Conservation (phyloP, 1,140 invertebrate genomes). For the Penaeus japonicus region DNA sequence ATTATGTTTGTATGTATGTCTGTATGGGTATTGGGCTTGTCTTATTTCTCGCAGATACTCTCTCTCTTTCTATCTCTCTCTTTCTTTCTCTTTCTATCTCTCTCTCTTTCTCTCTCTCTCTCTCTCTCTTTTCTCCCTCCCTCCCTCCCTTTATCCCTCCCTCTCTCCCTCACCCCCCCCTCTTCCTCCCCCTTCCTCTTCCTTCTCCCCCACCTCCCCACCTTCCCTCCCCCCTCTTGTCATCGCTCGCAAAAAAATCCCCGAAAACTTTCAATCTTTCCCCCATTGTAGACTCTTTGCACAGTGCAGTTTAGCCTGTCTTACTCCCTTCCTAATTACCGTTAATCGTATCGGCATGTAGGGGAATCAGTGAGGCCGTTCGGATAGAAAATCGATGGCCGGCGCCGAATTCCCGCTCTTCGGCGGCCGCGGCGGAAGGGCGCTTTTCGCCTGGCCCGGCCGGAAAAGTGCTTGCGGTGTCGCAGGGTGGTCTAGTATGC, state of each 20-base stretch:
- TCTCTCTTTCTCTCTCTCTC: not conserved
- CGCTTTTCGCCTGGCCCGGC: too few relatives aligned
- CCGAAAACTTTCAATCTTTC: too few relatives aligned
- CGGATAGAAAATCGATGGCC: constrained; percentile 6
- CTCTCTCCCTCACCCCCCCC: not conserved
- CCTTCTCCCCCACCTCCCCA: not conserved
- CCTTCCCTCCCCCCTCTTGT: too few relatives aligned
- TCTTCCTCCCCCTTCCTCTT: not conserved
- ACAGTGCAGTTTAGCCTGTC: not conserved
- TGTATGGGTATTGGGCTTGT: too few relatives aligned
- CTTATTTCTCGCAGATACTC: not conserved
- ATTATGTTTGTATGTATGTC: too few relatives aligned
- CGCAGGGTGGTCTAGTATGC: constrained; percentile 6
- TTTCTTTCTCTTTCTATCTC: too few relatives aligned
- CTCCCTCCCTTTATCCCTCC: not conserved
- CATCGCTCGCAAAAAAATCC: too few relatives aligned
- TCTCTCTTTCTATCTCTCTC: not conserved
- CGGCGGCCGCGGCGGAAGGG: too few relatives aligned
- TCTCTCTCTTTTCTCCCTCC: not conserved
- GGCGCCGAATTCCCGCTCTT: not conserved
- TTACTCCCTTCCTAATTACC: constrained; percentile 31
- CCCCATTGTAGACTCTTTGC: constrained; percentile 9
- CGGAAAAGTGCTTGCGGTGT: constrained; percentile 26
- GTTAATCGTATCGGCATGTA: constrained; percentile 43
- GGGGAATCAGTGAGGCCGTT: not conserved